Conservation (phyloP, 2,888 invertebrate species). For the Drosophila conformis region DNA sequence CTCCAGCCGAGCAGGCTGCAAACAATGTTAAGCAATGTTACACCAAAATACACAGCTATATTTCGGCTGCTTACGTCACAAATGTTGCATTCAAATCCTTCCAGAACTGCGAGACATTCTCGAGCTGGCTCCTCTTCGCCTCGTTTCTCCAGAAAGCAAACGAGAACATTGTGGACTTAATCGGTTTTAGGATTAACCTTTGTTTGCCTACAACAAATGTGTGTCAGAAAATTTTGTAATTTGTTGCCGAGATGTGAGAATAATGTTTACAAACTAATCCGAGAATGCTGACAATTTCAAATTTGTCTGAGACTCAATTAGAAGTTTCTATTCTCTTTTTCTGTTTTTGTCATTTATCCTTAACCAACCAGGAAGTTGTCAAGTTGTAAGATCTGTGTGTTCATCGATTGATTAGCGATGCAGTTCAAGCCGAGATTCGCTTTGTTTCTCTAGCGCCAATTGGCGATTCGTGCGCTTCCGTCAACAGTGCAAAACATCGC, state of each 20-base stretch:
- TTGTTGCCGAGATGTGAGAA: slow-evolving; percentile 33
- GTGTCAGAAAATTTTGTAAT: slow-evolving; percentile 24
- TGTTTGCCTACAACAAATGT: slow-evolving; percentile 57
- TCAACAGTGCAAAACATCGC: slow-evolving; percentile 40
- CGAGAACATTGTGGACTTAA: slow-evolving; percentile 44
- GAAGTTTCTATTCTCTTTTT: background rate
- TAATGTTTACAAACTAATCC: background rate
- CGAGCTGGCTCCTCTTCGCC: slow-evolving; percentile 48
- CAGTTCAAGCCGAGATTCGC: slow-evolving; percentile 30
- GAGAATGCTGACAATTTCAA: background rate
- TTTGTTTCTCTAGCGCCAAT: slow-evolving; percentile 36
- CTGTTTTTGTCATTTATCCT: slow-evolving; percentile 34
- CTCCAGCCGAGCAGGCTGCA: slow-evolving; percentile 78
- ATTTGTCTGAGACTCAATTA: background rate
- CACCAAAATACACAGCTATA: background rate
- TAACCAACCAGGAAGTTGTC: slow-evolving; percentile 44
- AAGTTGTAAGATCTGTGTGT: slow-evolving; percentile 31
- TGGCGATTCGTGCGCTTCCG: slow-evolving; percentile 72
- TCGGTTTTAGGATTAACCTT: slow-evolving; percentile 38
- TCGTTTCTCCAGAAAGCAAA: slow-evolving; percentile 62
- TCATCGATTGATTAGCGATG: slow-evolving; percentile 30
- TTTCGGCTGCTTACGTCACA: slow-evolving; percentile 53
- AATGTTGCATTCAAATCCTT: slow-evolving; percentile 68
- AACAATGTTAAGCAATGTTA: background rate
- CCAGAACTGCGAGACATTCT: slow-evolving; percentile 62